A percentile compares a stretch with the other conserved stretches of the same genome.
These are phyloP conservation scores for Pseudochaenichthys georgianus DNA, from an alignment of 2,797 vertebrate species.

Conservation along the genomic window DNA sequence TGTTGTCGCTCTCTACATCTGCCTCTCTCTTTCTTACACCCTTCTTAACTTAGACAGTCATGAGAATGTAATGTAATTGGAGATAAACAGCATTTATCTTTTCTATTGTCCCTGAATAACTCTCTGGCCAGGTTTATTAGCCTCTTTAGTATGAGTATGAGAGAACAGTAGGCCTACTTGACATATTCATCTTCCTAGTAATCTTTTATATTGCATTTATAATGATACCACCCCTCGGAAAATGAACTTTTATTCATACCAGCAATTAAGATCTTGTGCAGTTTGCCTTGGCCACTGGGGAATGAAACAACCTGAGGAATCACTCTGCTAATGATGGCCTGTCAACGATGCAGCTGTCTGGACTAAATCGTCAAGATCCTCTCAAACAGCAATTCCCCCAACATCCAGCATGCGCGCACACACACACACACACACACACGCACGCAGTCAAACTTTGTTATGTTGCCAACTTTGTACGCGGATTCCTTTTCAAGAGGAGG, in stretches of 20 bases:
- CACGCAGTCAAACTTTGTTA: constrained; percentile 55
- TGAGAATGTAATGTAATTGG: constrained; percentile 66
- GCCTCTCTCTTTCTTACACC: constrained; percentile 36
- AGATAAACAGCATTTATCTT: constrained; percentile 82
- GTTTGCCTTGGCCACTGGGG: constrained; percentile 85
- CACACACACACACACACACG: constrained; percentile 32
- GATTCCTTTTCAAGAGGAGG: constrained; percentile 14
- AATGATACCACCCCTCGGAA: constrained; percentile 78
- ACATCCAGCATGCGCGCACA: constrained; percentile 66
- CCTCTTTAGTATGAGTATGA: constrained; percentile 71
- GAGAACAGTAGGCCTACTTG: constrained; percentile 68
- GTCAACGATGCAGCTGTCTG: constrained; percentile 89
- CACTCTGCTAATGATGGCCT: constrained; percentile 87
- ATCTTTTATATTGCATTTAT: constrained; percentile 78
- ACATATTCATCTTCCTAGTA: constrained; percentile 79
- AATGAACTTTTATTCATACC: constrained; percentile 87
- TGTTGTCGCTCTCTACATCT: constrained; percentile 47
- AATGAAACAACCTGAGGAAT: constrained; percentile 86
- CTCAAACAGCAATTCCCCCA: constrained; percentile 85
- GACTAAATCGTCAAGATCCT: constrained; percentile 86
- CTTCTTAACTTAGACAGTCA: constrained; percentile 58
- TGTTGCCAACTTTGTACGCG: constrained; percentile 51
- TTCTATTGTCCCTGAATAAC: constrained; percentile 72
- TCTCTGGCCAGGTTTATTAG: constrained; percentile 79
- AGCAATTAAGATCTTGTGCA: constrained; percentile 86